Conservation (phyloP, 2,113 vertebrate genomes). For the Amblyornis subalaris region DNA sequence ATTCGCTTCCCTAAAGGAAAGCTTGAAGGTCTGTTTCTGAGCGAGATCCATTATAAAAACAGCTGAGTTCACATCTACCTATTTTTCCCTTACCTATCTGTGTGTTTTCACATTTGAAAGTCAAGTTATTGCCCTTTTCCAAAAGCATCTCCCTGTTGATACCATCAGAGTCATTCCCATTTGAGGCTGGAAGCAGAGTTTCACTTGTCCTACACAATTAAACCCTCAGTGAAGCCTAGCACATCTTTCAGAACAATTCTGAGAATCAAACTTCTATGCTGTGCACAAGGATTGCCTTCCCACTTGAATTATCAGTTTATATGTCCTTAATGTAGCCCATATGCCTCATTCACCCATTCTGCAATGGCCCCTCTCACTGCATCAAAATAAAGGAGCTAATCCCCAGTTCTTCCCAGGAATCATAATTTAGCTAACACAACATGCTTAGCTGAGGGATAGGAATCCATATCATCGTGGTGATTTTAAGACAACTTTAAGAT, state of each 20-base stretch:
- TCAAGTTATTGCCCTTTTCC: background rate
- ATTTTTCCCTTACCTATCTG: background rate
- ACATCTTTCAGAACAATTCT: background rate
- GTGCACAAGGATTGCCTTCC: background rate
- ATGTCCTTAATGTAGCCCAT: background rate
- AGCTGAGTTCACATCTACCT: background rate
- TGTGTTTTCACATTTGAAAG: background rate
- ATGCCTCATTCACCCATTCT: background rate
- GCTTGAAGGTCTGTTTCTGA: background rate
- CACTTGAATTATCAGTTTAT: background rate
- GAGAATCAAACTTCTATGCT: background rate
- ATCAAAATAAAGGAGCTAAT: background rate
- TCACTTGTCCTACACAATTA: background rate
- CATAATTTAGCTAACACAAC: background rate
- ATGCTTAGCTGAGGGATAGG: background rate
- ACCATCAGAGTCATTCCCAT: background rate
- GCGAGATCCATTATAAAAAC: background rate
- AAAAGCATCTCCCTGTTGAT: background rate
- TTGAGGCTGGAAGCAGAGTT: background rate
- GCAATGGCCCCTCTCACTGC: background rate
- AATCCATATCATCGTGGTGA: background rate
- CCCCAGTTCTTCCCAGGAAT: background rate
- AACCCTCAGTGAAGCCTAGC: background rate
- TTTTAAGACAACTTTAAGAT: background rate
- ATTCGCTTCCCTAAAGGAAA: slow-evolving; percentile 9